Evolutionary conservation across 2,113 vertebrate genomes (phyloP), one percentile per base, ranked within the genome.

Genomic region (Urocynchramus pylzowi): DNA sequence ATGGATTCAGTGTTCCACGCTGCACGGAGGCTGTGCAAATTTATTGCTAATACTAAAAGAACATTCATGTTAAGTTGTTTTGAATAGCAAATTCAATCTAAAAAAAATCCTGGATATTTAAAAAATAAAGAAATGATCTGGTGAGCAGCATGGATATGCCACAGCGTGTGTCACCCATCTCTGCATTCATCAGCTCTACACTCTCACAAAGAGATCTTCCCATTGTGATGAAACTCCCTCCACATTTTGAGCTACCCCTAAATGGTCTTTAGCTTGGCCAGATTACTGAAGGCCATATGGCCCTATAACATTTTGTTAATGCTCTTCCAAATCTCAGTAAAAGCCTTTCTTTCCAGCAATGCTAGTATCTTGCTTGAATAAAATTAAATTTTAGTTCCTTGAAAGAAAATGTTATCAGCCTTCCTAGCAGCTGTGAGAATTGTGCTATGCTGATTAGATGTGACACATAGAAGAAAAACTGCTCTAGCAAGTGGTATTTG

Each of bases 331-430:
- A 87, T 92, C 78, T 61, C 53, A 56, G 54, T 96, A 89, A 79
- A 92, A 92, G 74, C 71, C 61, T 85, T 93, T 87, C 74, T 96
- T 95, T 96, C 86, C 95, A 95, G 83, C 88, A 92, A 87, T 41
- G 76, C 70, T 59, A 82, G 83, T 93, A 50, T 95, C 90, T 94
- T 77, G 76, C 69, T 47, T 94, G 89, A 95, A 92, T 92, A 93
- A 95, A 97, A 96, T 95, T 83, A 95, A 91, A 92, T 95, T 96
- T 94, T 92, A 90, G 80, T 97, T 96, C 86, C 95, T 92, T 97
- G 92, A 97, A 96, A 97, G 90, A 97, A 97, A 96, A 94, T 89
- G 83, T 84, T 95, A 96, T 91, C 95, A 89, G 91, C 80, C 85
- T 82, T 95, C 70, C 77, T 91, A 93, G 87, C 93, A 95, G 91